These are phyloP conservation scores for Saimiri boliviensis DNA, from an alignment of 2,113 vertebrate genomes.

Conservation along the genomic window DNA sequence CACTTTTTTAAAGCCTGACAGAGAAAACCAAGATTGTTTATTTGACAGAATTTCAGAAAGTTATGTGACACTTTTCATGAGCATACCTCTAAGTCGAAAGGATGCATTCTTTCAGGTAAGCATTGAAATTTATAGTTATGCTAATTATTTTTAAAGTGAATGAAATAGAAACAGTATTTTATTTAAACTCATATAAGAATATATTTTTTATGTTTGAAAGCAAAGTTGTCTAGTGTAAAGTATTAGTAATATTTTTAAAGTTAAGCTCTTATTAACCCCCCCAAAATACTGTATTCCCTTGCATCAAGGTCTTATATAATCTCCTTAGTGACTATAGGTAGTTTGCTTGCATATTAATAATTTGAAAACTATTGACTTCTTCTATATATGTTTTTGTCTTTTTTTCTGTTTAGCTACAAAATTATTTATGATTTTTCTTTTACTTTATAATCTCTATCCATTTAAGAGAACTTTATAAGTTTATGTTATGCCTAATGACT, in stretches of 20 bases:
- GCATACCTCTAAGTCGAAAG: conserved; percentile 62
- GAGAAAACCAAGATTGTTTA: conserved; percentile 75
- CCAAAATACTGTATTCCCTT: neutral
- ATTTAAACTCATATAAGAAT: neutral
- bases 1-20: conserved; percentile 74
- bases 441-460: neutral
- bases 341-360: conserved; percentile 1
- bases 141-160: conserved; percentile 30
- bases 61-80: conserved; percentile 79
- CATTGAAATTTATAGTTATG: neutral
- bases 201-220: neutral
- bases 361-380: neutral
- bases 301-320: neutral
- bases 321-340: neutral
- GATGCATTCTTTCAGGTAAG: conserved; percentile 82
- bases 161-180: conserved; percentile 42
- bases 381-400: neutral
- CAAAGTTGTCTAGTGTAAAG: neutral
- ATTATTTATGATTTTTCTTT: conserved; percentile 34
- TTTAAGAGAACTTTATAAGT: neutral
- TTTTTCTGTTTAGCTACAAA: neutral
- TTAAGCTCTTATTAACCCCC: neutral
- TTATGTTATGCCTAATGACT: neutral
- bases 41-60: conserved; percentile 81
- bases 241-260: conserved; percentile 8